phyloP scores from a whole-genome alignment of 2,113 vertebrate genomes.

The Megaleporinus macrocephalus region DNA sequence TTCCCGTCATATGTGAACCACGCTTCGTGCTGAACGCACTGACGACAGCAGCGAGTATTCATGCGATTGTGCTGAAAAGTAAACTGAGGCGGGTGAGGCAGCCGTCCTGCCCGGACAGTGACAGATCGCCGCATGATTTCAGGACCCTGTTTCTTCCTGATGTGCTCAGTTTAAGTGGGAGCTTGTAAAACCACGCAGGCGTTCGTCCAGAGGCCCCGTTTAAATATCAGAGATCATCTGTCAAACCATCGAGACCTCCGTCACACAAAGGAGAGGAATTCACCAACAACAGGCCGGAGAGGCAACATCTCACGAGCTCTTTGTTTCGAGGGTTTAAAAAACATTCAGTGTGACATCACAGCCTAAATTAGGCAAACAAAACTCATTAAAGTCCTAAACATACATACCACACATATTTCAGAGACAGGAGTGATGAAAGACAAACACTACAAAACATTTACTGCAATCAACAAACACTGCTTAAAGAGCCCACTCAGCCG shows the following conservation, averaged over 20 bases:
- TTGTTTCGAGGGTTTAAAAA: background rate
- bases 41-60: background rate
- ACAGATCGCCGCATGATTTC: background rate
- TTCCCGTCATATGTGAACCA: background rate
- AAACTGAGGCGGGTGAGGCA: background rate
- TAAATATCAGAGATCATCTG: conserved; percentile 16
- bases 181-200: conserved; percentile 3
- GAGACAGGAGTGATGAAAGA: background rate
- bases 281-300: background rate
- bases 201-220: background rate
- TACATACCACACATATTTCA: conserved; percentile 4
- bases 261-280: conserved; percentile 24
- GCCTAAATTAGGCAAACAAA: conserved; percentile 10
- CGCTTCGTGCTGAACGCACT: background rate
- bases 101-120: background rate
- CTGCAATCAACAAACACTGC: background rate
- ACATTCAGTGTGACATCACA: background rate
- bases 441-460: conserved; percentile 1
- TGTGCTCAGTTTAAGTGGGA: background rate
- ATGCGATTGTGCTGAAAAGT: background rate
- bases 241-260: conserved; percentile 9
- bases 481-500: background rate
- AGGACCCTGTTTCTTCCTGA: background rate
- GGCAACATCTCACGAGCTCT: background rate
- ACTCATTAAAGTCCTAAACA: background rate